Conservation (phyloP, 2,113 vertebrate genomes). For the Blennius ocellaris region DNA sequence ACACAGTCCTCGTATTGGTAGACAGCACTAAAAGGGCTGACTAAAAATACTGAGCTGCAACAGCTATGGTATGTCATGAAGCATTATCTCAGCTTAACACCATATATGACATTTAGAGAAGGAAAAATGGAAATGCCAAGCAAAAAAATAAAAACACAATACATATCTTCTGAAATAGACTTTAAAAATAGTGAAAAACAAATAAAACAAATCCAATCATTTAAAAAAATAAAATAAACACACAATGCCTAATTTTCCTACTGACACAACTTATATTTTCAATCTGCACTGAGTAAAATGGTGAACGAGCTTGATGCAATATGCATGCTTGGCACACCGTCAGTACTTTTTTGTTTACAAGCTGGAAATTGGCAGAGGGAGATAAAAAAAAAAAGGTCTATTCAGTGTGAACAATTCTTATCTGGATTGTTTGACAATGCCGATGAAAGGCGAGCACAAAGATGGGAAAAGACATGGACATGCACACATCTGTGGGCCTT, state of each 20-base stretch:
- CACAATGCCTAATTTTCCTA: not conserved
- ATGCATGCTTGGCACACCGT: not conserved
- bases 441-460: conserved; percentile 18
- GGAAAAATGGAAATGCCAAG: too few relatives aligned
- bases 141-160: too few relatives aligned
- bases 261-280: too few relatives aligned
- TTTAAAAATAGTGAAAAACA: too few relatives aligned
- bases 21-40: not conserved
- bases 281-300: not conserved
- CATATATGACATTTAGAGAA: not conserved
- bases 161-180: too few relatives aligned
- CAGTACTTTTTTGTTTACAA: conserved; percentile 7
- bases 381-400: not conserved
- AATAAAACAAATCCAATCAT: too few relatives aligned
- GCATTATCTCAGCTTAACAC: conserved; percentile 6
- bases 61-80: not conserved
- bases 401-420: not conserved
- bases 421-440: conserved; percentile 17
- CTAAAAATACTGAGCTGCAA: not conserved
- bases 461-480: conserved; percentile 33
- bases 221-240: not conserved
- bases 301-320: not conserved
- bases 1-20: conserved; percentile 4
- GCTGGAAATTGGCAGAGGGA: conserved; percentile 1
- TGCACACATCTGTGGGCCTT: conserved; percentile 60